These are phyloP conservation scores for Ovibos moschatus DNA, from an alignment of 2,113 vertebrate species.

Conservation along the genomic window DNA sequence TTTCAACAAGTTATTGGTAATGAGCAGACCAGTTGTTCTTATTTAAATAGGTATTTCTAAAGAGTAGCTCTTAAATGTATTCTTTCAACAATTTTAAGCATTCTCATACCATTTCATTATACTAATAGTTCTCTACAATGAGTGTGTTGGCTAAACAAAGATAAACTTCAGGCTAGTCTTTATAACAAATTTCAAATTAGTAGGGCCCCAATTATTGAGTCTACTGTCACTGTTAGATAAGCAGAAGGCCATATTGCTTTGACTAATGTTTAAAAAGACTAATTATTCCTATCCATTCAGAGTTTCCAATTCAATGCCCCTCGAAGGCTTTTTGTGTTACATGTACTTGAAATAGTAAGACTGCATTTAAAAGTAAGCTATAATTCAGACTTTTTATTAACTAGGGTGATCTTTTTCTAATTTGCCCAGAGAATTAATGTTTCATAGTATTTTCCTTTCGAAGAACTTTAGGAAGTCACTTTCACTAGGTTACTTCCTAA, in stretches of 20 bases:
- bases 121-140: not conserved
- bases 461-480: not conserved
- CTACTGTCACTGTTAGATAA: not conserved
- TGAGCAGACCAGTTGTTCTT: not conserved
- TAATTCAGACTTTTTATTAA: constrained; percentile 47
- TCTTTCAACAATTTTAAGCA: constrained; percentile 10
- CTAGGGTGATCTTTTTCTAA: not conserved
- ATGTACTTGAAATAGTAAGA: constrained; percentile 32
- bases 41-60: not conserved
- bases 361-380: constrained; percentile 1
- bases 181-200: constrained; percentile 19
- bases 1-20: not conserved
- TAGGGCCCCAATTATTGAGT: constrained; percentile 2
- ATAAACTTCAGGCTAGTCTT: constrained; percentile 17
- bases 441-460: not conserved
- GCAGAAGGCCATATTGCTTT: not conserved
- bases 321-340: constrained; percentile 14
- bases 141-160: constrained; percentile 16
- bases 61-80: not conserved
- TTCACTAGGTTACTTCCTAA: not conserved
- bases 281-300: constrained; percentile 28
- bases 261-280: not conserved
- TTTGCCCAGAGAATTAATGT: not conserved
- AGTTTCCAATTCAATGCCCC: not conserved
- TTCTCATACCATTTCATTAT: not conserved